Evolutionary conservation across 23 tunicate genomes (phyloP).

Genomic region (Halocynthia aurantium): DNA sequence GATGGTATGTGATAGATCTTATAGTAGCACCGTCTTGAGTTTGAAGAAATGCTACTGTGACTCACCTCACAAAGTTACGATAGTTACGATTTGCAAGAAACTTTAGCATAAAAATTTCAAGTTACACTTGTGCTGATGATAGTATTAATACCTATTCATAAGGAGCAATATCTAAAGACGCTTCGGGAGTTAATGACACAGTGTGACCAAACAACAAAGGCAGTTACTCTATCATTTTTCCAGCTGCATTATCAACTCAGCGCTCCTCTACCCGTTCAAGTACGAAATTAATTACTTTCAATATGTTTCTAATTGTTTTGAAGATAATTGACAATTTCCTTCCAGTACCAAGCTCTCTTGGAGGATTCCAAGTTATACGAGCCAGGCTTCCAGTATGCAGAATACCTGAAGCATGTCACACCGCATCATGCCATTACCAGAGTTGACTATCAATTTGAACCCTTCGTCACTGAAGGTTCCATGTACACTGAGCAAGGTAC

Average conservation of each 20-base stretch:
- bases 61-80: too few species aligned
- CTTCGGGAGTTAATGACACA: constrained; percentile 34
- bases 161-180: constrained; percentile 50
- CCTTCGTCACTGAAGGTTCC: constrained; percentile 35
- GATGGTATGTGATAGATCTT: too few species aligned
- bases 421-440: constrained; percentile 18
- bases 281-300: not conserved
- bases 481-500: not conserved
- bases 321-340: not conserved
- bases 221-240: constrained; percentile 60
- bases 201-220: constrained; percentile 68
- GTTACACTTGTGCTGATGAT: too few species aligned
- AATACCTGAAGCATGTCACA: constrained; percentile 58
- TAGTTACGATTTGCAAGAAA: too few species aligned
- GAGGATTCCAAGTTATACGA: constrained; percentile 77
- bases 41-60: not conserved
- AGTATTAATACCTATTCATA: not conserved
- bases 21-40: too few species aligned
- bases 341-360: constrained; percentile 70
- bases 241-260: constrained; percentile 51
- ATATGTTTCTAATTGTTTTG: not conserved
- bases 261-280: constrained; percentile 64
- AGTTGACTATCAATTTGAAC: constrained; percentile 37
- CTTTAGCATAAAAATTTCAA: too few species aligned
- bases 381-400: constrained; percentile 81